Conservation (phyloP, 2,888 invertebrate genomes). For the Phalangium opilio region DNA sequence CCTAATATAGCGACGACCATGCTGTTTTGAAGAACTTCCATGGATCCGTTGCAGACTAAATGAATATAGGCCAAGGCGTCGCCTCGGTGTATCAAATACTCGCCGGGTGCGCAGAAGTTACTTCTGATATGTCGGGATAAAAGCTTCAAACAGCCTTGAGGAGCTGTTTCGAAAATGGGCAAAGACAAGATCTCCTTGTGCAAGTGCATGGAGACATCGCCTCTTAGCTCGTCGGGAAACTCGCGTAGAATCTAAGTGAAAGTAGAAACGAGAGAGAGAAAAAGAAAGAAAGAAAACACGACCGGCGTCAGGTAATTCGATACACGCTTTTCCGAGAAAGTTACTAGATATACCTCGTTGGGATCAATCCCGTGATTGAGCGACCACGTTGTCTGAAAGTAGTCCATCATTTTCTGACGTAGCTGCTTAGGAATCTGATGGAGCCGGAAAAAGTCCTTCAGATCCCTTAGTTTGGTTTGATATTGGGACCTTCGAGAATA, state of each 20-base stretch:
- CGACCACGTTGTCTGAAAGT: slow-evolving; percentile 96
- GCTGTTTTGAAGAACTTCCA: slow-evolving; percentile 90
- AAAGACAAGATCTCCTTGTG: slow-evolving; percentile 84
- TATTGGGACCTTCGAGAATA: slow-evolving; percentile 83
- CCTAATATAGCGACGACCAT: slow-evolving; percentile 95
- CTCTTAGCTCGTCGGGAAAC: slow-evolving; percentile 87
- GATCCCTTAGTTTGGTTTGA: slow-evolving; percentile 83
- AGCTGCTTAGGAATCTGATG: slow-evolving; percentile 91
- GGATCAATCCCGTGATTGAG: slow-evolving; percentile 93
- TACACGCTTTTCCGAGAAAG: slow-evolving; percentile 1
- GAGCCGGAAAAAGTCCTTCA: slow-evolving; percentile 83
- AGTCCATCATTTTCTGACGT: slow-evolving; percentile 90
- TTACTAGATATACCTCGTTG: slow-evolving; percentile 55
- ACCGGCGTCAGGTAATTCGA: not conserved
- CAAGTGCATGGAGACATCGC: slow-evolving; percentile 89
- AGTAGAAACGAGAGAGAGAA: no score
- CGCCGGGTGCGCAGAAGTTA: slow-evolving; percentile 92
- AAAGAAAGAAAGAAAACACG: not conserved
- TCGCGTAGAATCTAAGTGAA: slow-evolving; percentile 69
- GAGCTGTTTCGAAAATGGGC: slow-evolving; percentile 85
- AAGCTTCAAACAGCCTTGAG: slow-evolving; percentile 82
- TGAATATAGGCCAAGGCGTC: slow-evolving; percentile 86
- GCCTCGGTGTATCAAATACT: slow-evolving; percentile 83
- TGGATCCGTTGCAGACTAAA: slow-evolving; percentile 89
- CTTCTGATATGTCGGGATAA: slow-evolving; percentile 80